Evolutionary conservation across 2,113 vertebrate species (phyloP).

Genomic region (Sylvilagus bachmani): DNA sequence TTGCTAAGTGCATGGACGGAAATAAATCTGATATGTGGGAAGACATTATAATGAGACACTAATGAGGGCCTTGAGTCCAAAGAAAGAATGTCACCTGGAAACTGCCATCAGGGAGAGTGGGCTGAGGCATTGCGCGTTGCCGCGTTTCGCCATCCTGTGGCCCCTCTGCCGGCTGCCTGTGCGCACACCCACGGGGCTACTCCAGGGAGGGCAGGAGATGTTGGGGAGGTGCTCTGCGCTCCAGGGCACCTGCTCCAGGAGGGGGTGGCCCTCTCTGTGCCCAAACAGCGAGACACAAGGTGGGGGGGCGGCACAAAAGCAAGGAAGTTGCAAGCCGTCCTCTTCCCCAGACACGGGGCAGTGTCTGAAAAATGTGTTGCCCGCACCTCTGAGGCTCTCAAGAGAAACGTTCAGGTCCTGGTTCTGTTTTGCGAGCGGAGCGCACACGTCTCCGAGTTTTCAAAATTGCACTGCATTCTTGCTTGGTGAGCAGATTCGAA

Average conservation of each 20-base stretch:
- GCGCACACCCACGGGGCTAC: background rate
- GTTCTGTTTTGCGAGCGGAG: background rate
- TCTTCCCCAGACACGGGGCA: no score
- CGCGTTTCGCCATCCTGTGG: background rate
- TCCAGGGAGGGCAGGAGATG: no score
- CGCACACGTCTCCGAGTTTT: background rate
- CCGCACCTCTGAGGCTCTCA: background rate
- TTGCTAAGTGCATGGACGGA: background rate
- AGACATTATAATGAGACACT: conserved; percentile 72
- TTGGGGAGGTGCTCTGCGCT: no score
- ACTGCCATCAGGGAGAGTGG: background rate
- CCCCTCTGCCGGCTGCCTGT: background rate
- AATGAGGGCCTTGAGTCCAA: conserved; percentile 74
- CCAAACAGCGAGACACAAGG: rapidly evolving
- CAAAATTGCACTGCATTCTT: background rate
- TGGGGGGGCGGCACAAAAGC: rapidly evolving
- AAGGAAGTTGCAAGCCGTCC: no score
- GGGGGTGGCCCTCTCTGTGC: background rate
- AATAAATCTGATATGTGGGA: conserved; percentile 52
- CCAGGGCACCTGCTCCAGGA: rapidly evolving
- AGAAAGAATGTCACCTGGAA: conserved; percentile 72
- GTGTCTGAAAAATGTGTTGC: background rate
- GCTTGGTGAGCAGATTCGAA: background rate
- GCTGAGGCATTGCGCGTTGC: conserved; percentile 62
- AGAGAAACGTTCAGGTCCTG: background rate